These are phyloP conservation scores for Stictonetta naevosa DNA, from an alignment of 2,113 vertebrate genomes.

Conservation along the genomic window DNA sequence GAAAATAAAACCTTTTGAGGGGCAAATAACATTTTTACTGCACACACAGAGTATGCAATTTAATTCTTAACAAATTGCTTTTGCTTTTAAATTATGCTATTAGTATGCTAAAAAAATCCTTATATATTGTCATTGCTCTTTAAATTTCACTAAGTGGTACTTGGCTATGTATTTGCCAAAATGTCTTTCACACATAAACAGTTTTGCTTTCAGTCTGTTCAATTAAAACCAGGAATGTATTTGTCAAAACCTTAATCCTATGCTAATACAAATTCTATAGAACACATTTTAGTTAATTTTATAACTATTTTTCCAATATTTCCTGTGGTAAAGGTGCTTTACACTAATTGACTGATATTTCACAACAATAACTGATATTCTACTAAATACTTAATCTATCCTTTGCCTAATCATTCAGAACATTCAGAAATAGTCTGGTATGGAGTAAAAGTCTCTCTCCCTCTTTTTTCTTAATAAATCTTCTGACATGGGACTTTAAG, in stretches of 20 bases:
- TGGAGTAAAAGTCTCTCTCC: neutral
- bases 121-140: constrained; percentile 19
- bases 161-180: constrained; percentile 5
- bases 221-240: constrained; percentile 31
- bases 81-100: constrained; percentile 33
- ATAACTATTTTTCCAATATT: neutral
- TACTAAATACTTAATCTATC: neutral
- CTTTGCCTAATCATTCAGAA: neutral
- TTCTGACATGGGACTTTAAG: neutral
- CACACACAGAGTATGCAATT: neutral
- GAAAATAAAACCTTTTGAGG: constrained; percentile 40
- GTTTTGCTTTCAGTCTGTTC: constrained; percentile 33
- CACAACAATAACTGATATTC: neutral
- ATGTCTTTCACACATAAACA: neutral
- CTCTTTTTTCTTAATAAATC: neutral
- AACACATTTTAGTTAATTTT: neutral
- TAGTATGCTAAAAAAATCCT: neutral
- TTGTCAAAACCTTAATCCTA: constrained; percentile 22
- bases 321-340: neutral
- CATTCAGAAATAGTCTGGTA: neutral
- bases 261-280: neutral
- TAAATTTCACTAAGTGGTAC: constrained; percentile 28
- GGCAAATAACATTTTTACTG: neutral
- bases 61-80: constrained; percentile 6
- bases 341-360: neutral